Percentiles rank a stretch among this genome's conserved stretches.
Conservation (phyloP, 2,797 vertebrate species). For the Meriones psammophilus region DNA sequence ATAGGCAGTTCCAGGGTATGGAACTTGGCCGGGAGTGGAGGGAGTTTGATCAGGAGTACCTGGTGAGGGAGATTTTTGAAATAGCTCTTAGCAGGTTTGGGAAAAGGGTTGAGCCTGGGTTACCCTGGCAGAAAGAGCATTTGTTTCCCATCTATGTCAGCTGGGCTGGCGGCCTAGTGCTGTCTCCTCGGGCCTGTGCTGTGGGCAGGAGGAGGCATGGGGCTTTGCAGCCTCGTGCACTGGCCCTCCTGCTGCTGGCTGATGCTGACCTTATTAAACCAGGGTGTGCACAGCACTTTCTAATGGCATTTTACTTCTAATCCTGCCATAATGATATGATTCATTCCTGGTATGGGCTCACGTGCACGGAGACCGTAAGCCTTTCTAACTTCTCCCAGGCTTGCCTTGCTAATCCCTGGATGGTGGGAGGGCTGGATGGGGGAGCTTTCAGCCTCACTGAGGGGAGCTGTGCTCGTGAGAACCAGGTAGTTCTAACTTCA, state of each 20-base stretch:
- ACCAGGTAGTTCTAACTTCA: background rate
- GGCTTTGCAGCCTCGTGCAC: background rate
- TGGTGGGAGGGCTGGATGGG: background rate
- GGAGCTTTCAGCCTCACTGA: background rate
- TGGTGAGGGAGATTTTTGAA: background rate
- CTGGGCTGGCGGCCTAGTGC: background rate
- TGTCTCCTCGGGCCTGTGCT: background rate
- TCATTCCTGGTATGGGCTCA: constrained; percentile 64
- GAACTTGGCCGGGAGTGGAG: too few species aligned
- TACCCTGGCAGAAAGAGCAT: background rate
- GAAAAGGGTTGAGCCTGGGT: background rate
- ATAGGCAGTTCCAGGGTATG: background rate
- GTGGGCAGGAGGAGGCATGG: fast-evolving
- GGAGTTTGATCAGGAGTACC: background rate
- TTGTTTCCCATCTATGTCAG: too few species aligned
- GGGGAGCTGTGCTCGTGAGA: background rate
- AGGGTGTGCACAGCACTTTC: constrained; percentile 19
- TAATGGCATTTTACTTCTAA: constrained; percentile 70
- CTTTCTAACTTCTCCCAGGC: background rate
- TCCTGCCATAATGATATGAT: constrained; percentile 69
- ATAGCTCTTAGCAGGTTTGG: background rate
- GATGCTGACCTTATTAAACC: constrained; percentile 72
- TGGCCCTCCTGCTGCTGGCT: constrained; percentile 40
- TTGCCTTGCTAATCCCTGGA: constrained; percentile 5
- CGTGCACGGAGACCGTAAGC: constrained; percentile 33